Evolutionary conservation across 92 coral and sea anemone genomes (phyloP), one percentile per base, ranked within the genome.

Genomic region (Metridium senile): DNA sequence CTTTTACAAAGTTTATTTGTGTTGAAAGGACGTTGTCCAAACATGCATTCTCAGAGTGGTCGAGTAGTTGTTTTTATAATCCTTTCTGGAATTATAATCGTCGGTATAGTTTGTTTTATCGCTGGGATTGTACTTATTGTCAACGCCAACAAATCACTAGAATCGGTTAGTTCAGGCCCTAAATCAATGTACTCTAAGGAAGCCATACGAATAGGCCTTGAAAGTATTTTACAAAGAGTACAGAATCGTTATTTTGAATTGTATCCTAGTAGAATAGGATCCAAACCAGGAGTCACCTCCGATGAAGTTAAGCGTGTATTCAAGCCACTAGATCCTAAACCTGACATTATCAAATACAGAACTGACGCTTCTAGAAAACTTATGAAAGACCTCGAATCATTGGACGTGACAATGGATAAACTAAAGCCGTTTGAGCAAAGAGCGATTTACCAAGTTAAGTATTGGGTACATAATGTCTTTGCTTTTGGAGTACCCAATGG

Each of bases 191-290:
- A 68, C 64, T 91, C 97, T 8, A 27, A 52, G 0, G 97, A 91
- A 26, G 97, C 88, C 0, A 74, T 74, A 52, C 74, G 90, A 66
- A 77, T 85, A 47, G 74, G 87, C 31, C 93, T 91, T 22, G 90
- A 77, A 0, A 83, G 78, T 20, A 77, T 88, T 62, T 64, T 91
- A 2, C 72, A 43, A 45, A 79, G 76, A 67, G 90, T 86, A 26
- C 84, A 74, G 39, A 79, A 70, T 31, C 72, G 47, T 64, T 91
- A 88, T 46, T 88, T 81, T 17, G 79, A 85, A 27, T 71, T 91
- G 58, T 61, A 78, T 52, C 97, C 93, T 0, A 74, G 88, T 62
- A 84, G 75, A 62, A 83, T 88, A 66, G 88, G 82, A 11, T 54
- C 58, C 62, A 81, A 85, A 22, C 85, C 87, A 2, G 87, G 86